phyloP scores from a whole-genome alignment of 1,140 invertebrate genomes.

The Solenopsis fugax region DNA sequence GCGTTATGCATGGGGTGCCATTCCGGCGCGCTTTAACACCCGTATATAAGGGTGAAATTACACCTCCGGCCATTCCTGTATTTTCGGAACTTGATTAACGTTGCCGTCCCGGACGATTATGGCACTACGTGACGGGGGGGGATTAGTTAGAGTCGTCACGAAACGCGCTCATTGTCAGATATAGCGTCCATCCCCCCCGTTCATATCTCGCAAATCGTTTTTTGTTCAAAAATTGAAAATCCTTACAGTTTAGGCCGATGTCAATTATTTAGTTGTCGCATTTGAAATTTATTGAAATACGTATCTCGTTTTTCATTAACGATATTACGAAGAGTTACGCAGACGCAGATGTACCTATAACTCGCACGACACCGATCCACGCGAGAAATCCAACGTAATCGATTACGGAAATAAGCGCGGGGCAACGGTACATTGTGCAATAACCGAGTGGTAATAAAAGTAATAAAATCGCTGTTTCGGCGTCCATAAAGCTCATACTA shows the following conservation, averaged over 20 bases:
- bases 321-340: not conserved
- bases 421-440: not conserved
- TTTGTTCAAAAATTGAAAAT: not conserved
- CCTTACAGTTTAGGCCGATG: too few relatives aligned
- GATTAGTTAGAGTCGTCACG: constrained; percentile 70
- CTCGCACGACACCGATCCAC: constrained; percentile 10
- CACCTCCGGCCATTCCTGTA: constrained; percentile 77
- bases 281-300: not conserved
- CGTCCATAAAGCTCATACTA: constrained; percentile 51
- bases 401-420: constrained; percentile 30
- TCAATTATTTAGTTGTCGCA: not conserved
- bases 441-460: constrained; percentile 48
- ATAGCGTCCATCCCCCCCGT: constrained; percentile 16
- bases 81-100: constrained; percentile 81
- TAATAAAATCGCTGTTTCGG: constrained; percentile 53
- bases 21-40: constrained; percentile 79
- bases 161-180: constrained; percentile 56
- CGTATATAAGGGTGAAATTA: constrained; percentile 79
- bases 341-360: not conserved
- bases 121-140: constrained; percentile 68
- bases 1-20: constrained; percentile 79
- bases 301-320: constrained; percentile 6
- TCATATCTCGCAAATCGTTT: not conserved
- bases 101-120: constrained; percentile 74
- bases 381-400: constrained; percentile 24